These are phyloP conservation scores for Chionoecetes opilio DNA, from an alignment of 1,140 invertebrate genomes.

Conservation along the genomic window DNA sequence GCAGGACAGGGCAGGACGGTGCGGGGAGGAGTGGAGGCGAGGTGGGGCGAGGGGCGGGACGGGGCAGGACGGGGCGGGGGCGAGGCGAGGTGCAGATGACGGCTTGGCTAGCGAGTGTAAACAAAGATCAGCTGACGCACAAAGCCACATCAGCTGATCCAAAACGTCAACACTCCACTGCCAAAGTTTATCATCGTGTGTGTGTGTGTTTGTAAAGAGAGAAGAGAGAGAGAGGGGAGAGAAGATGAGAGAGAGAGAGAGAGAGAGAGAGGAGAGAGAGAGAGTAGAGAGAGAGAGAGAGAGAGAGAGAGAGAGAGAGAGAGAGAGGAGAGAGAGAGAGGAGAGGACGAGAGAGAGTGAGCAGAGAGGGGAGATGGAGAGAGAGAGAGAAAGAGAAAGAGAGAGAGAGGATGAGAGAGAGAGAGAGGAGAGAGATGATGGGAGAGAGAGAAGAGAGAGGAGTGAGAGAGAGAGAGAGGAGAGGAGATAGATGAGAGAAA, in stretches of 20 bases:
- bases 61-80: neutral
- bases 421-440: too few species aligned
- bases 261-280: constrained; percentile 33
- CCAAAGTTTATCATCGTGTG: neutral
- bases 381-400: too few species aligned
- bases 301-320: neutral
- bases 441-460: neutral
- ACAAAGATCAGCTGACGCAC: constrained; percentile 47
- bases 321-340: too few species aligned
- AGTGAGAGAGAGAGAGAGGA: too few species aligned
- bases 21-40: neutral
- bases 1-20: too few species aligned
- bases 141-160: constrained; percentile 30
- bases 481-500: neutral
- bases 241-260: neutral
- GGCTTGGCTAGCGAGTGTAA: neutral
- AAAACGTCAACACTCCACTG: constrained; percentile 37
- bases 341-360: neutral
- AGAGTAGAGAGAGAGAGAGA: constrained; percentile 7
- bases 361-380: constrained; percentile 9
- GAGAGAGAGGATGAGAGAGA: too few species aligned
- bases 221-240: constrained; percentile 15
- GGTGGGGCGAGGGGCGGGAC: neutral
- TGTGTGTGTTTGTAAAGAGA: too few species aligned
- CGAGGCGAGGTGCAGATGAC: neutral